These are phyloP conservation scores for Gymnoscelis rufifasciata DNA, from an alignment of 2,888 invertebrate genomes.

Conservation along the genomic window DNA sequence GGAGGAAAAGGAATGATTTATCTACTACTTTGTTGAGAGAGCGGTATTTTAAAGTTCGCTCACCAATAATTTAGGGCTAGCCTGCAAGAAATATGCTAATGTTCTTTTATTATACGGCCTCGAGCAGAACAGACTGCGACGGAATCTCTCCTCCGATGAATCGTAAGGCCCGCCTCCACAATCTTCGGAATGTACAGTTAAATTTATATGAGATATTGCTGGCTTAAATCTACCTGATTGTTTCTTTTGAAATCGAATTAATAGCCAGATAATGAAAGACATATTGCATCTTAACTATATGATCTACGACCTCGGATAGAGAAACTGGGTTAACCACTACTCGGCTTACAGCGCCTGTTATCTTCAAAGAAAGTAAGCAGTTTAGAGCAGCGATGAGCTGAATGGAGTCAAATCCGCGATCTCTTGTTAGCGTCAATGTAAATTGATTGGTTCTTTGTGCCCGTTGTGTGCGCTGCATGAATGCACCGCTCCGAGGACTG, in stretches of 20 bases:
- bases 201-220: constrained; percentile 19
- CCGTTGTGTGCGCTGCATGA: constrained; percentile 27
- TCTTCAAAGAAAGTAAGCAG: constrained; percentile 5
- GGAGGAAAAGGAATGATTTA: no score
- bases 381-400: neutral
- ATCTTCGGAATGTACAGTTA: constrained; percentile 24
- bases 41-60: constrained; percentile 29
- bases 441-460: constrained; percentile 36
- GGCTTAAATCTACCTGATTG: neutral
- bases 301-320: constrained; percentile 3
- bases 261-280: neutral
- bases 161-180: constrained; percentile 38
- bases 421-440: constrained; percentile 28
- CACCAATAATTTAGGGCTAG: constrained; percentile 35
- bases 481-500: constrained; percentile 17
- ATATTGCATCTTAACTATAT: constrained; percentile 2
- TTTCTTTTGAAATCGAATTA: constrained; percentile 2
- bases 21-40: constrained; percentile 13
- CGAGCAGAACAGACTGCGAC: constrained; percentile 35
- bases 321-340: constrained; percentile 5
- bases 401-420: constrained; percentile 13
- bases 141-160: constrained; percentile 38
- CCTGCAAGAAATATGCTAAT: constrained; percentile 42
- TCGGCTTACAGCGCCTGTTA: neutral
- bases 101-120: constrained; percentile 31